Conservation (phyloP, 2,797 vertebrate species). For the Protosalanx chinensis region DNA sequence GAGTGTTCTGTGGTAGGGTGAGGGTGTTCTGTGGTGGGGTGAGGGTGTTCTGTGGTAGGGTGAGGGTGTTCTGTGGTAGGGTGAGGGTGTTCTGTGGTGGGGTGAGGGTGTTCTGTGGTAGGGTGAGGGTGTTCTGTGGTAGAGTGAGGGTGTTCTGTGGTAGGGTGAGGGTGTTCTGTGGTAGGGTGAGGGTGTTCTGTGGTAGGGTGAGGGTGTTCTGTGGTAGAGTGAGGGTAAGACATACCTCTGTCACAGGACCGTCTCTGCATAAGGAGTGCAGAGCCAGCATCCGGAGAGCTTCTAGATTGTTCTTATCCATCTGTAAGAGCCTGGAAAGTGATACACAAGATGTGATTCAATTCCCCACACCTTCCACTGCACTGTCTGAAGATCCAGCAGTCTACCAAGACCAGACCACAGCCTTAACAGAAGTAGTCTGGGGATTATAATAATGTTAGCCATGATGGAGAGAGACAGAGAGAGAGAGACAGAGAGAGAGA, state of each 20-base stretch:
- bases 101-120: not conserved
- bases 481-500: too few relatives aligned
- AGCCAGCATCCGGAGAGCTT: conserved; percentile 87
- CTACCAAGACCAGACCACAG: too few relatives aligned
- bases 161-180: too few relatives aligned
- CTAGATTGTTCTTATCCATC: conserved; percentile 86
- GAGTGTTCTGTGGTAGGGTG: too few relatives aligned
- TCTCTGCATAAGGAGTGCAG: conserved; percentile 87
- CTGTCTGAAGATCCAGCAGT: conserved; percentile 10
- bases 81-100: too few relatives aligned
- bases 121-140: not conserved
- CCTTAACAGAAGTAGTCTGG: not conserved
- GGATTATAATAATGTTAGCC: conserved; percentile 19
- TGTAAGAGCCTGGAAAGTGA: conserved; percentile 80
- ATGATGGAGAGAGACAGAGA: not conserved
- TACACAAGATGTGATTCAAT: conserved; percentile 38
- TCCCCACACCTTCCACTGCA: conserved; percentile 32
- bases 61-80: too few relatives aligned
- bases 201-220: too few relatives aligned
- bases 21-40: not conserved
- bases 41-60: too few relatives aligned
- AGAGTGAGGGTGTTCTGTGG: too few relatives aligned
- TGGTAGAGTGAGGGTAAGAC: conserved; percentile 13
- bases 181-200: not conserved
- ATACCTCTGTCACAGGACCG: conserved; percentile 84